phyloP scores from a whole-genome alignment of 2,113 vertebrate species.

The Trematocara macrostoma region DNA sequence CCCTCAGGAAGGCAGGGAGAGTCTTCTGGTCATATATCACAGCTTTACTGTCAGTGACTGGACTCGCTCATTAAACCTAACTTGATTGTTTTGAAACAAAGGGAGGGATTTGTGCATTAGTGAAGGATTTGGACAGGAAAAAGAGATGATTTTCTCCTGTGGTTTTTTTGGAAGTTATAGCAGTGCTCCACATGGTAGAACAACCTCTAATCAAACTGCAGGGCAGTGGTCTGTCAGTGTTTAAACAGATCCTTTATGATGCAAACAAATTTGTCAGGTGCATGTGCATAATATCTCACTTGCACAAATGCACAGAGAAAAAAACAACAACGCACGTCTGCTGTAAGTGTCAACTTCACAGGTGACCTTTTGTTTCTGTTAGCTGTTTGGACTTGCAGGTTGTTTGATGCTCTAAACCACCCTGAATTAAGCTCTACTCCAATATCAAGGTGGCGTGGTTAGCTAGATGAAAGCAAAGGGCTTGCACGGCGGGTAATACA shows the following conservation, averaged over 20 bases:
- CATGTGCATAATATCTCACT: background rate
- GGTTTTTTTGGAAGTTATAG: background rate
- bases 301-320: background rate
- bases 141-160: background rate
- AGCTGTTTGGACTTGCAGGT: slow-evolving; percentile 17
- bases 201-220: background rate
- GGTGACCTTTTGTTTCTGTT: slow-evolving; percentile 34
- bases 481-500: slow-evolving; percentile 14
- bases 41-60: slow-evolving; percentile 11
- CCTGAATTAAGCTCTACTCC: slow-evolving; percentile 30
- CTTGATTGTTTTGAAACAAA: no score
- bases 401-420: slow-evolving; percentile 38
- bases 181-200: background rate
- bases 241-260: slow-evolving; percentile 19
- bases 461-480: slow-evolving; percentile 49
- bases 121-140: background rate
- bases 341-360: slow-evolving; percentile 7
- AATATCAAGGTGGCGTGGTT: slow-evolving; percentile 45
- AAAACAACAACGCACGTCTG: background rate
- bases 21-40: background rate
- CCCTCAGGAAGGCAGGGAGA: background rate
- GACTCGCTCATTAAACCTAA: slow-evolving; percentile 10
- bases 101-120: background rate
- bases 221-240: background rate
- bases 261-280: slow-evolving; percentile 26